phyloP scores from a whole-genome alignment of 2,113 vertebrate genomes.

The Theristicus caerulescens region DNA sequence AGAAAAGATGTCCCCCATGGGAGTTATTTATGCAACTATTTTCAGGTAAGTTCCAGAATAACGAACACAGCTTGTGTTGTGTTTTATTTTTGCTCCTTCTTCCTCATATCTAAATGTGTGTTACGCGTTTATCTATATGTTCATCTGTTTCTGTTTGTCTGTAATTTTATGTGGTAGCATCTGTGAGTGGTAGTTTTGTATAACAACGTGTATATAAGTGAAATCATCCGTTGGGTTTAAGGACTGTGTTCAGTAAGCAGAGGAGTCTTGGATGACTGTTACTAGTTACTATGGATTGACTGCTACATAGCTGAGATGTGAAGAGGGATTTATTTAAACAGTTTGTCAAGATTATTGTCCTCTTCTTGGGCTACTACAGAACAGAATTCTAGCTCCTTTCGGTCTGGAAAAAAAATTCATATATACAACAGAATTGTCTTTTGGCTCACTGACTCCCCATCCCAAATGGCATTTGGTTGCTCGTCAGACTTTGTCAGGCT shows the following conservation, averaged over 20 bases:
- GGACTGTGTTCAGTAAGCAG: background rate
- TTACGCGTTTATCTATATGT: accelerated
- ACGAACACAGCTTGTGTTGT: background rate
- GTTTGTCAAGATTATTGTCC: background rate
- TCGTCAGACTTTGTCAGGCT: background rate
- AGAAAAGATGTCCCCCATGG: background rate
- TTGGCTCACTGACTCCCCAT: background rate
- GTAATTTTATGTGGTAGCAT: constrained; percentile 10
- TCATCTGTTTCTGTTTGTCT: constrained; percentile 55
- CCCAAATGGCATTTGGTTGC: background rate
- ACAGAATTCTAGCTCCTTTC: background rate
- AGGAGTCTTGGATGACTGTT: background rate
- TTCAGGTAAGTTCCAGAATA: background rate
- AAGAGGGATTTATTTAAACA: background rate
- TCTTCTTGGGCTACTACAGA: background rate
- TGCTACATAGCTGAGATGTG: background rate
- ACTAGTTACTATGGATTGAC: background rate
- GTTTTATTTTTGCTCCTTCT: background rate
- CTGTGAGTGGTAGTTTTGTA: background rate
- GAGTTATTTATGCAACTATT: background rate
- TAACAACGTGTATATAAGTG: background rate
- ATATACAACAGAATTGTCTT: background rate
- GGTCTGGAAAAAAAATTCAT: background rate
- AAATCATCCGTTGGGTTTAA: constrained; percentile 38
- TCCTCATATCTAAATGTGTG: background rate